Base-by-base conservation (phyloP, 2,113 vertebrate genomes). In the Plectropomus leopardus region DNA sequence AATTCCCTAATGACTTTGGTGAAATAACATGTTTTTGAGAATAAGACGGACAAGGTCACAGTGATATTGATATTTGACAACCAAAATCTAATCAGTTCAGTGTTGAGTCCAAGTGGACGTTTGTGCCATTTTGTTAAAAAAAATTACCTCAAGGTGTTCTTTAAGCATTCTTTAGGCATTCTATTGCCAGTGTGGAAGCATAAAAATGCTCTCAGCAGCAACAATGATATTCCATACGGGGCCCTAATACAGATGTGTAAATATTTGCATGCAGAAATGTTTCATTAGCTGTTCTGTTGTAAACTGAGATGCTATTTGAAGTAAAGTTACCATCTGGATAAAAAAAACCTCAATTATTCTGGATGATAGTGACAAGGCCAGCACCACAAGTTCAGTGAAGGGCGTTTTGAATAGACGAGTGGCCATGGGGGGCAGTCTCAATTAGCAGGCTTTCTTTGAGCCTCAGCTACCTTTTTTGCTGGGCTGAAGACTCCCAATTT, bases 391-490 rank as follows among this genome's bases (percentile, higher is more conserved):
- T 77, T 69, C 58, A 71, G 60, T 76, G 78, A 89, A 77, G 78
- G 89, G 64, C 80, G 5, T 85, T 86, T 66, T 78, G 80, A 84
- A 83, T 72, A 86, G 73, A 58, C 36, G 10, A 59, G 40, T 45
- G 63, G 70, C 58, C 74, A 67, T 59, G 42, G 16, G 83, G 78
- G 73, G 42, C 68, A 85, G 74, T 68, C 82, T 91, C 88, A 92
- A 93, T 94, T 92, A 94, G 72, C 51, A 59, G 68, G 65, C 80
- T 84, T 83, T 88, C 81, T 88, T 81, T 83, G 69, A 67, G 82
- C 65, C 74, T 66, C 60, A 30, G 63, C 79, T 89, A 70, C 79
- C 84, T 90, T 82, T n/a, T 86, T 70, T 77, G 77, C 61, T 42
- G 30, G 55, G 57, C 78, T 76, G 66, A 86, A 82, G 61, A 86